Percentiles rank a stretch among this genome's conserved stretches.
Conservation (phyloP, 1,140 invertebrate genomes). For the Camponotus vicinus region DNA sequence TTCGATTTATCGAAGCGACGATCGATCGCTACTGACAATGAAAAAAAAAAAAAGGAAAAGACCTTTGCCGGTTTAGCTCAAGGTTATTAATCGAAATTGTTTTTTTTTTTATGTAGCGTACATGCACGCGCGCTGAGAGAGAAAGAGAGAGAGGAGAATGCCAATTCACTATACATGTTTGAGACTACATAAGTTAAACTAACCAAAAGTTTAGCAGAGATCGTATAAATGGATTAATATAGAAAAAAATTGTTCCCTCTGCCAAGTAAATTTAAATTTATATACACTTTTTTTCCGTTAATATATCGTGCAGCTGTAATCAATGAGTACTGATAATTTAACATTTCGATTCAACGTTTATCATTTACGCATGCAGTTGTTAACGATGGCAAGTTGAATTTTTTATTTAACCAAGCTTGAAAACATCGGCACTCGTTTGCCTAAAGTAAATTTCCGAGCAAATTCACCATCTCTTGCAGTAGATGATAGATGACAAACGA, state of each 20-base stretch:
- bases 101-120: constrained; percentile 2
- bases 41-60: constrained; percentile 64
- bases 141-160: background rate
- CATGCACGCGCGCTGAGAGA: background rate
- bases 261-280: no score
- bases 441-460: constrained; percentile 54
- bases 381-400: background rate
- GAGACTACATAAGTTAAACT: no score
- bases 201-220: no score
- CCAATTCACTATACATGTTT: no score
- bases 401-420: constrained; percentile 51
- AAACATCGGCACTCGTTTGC: constrained; percentile 27
- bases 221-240: no score
- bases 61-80: constrained; percentile 72
- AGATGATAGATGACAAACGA: constrained; percentile 67
- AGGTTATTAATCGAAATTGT: constrained; percentile 53
- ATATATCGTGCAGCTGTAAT: no score
- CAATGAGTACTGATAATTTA: no score
- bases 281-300: no score
- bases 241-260: no score
- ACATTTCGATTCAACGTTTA: no score
- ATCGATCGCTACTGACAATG: constrained; percentile 71
- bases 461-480: constrained; percentile 52
- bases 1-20: constrained; percentile 69
- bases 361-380: no score